Base-by-base conservation (phyloP, 2,888 invertebrate species). In the Cheilosia urbana region DNA sequence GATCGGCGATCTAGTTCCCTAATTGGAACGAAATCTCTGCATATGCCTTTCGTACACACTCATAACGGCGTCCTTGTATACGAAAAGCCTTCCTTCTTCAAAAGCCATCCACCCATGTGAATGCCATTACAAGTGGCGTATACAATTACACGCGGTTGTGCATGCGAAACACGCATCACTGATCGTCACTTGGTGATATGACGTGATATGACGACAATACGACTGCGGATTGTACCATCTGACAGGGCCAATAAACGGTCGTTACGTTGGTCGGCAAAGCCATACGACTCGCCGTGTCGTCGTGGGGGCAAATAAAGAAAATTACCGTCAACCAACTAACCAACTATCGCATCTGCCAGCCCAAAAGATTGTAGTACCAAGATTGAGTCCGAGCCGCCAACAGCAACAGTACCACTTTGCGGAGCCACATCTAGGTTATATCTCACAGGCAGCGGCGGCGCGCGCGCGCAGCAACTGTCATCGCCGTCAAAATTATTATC, bases 191-290 rank as follows among this genome's bases (percentile, higher is more conserved):
- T 49, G 63, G 55, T 19, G 84, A 84, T 84, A 80, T 84, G 83
- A 84, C 79, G 68, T 79, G 73, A 69, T 84, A 80, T 84, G 84
- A 84, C 80, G 80, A 84, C 80, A 84, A 71, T 80, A 84, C 69
- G 84, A 84, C 75, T 80, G 47, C 75, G 75, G 75, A 80, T 71
- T 71, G 75, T 75, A 75, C 69, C 75, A 80, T 71, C 80, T 84
- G 84, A 84, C 80, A 84, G 80, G 80, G 80, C 84, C 84, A 84
- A 80, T 84, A 84, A 84, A 76, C 80, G 83, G 73, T 79, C 79
- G 79, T 84, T 84, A 69, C 65, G 79, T 84, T 13, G 37, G 37
- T 13, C 11, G 73, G 63, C 60, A 62, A 77, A 65, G 71, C 71
- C 57, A 7, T 24, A 13, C 71, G 21, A 34, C 58, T 68, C 55